Percentiles rank a stretch among this genome's conserved stretches.
These are phyloP conservation scores for Festucalex cinctus DNA, from an alignment of 2,113 vertebrate species.

Conservation along the genomic window DNA sequence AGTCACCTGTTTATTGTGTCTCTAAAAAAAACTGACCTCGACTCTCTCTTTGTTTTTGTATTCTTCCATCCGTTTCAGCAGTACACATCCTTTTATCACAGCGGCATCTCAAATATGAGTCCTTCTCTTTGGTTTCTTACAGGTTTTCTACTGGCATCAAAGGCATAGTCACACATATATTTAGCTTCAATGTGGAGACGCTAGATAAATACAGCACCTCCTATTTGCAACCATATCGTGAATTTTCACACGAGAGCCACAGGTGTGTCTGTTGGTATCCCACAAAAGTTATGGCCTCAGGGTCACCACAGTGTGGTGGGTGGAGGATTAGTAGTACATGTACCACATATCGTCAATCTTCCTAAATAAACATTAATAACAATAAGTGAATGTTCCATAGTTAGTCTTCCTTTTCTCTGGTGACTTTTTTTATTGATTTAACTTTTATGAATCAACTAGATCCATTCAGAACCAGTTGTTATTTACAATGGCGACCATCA, in stretches of 20 bases:
- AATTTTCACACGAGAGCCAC: slow-evolving; percentile 2
- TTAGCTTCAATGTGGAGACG: background rate
- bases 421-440: too few relatives aligned
- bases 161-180: slow-evolving; percentile 28
- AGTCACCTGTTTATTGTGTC: slow-evolving; percentile 18
- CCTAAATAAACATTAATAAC: too few relatives aligned
- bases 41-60: slow-evolving; percentile 29
- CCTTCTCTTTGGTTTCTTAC: slow-evolving; percentile 17
- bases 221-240: slow-evolving; percentile 2
- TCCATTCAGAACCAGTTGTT: too few relatives aligned
- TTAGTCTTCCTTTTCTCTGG: too few relatives aligned
- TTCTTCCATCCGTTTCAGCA: slow-evolving; percentile 26
- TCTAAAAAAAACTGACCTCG: slow-evolving; percentile 19
- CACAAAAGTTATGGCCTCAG: slow-evolving; percentile 30
- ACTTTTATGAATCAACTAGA: too few relatives aligned
- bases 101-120: slow-evolving; percentile 17
- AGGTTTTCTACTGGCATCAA: slow-evolving; percentile 46
- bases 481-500: too few relatives aligned
- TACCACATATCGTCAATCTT: slow-evolving; percentile 6
- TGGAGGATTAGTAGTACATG: slow-evolving; percentile 34
- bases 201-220: background rate
- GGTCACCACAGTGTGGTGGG: slow-evolving; percentile 57
- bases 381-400: too few relatives aligned
- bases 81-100: slow-evolving; percentile 21
- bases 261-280: background rate